phyloP scores from a whole-genome alignment of 2,888 invertebrate genomes.

The Pseudococcus longispinus region DNA sequence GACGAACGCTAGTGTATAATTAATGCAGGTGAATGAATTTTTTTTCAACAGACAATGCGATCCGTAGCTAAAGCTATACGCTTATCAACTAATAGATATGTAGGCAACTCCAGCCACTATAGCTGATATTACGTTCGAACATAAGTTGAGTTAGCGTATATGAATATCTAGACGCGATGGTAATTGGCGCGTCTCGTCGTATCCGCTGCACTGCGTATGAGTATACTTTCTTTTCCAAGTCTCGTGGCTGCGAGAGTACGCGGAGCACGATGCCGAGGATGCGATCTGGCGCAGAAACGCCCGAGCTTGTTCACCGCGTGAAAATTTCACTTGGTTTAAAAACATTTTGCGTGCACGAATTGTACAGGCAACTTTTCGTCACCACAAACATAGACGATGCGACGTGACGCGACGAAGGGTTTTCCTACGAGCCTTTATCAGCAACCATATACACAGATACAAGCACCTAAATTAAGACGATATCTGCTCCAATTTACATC shows the following conservation, averaged over 20 bases:
- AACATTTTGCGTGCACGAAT: background rate
- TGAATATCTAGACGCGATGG: background rate
- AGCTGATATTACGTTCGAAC: too few species aligned
- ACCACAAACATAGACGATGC: background rate
- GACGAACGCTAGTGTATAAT: background rate
- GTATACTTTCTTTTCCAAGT: background rate
- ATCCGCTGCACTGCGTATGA: background rate
- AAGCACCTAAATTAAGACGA: background rate
- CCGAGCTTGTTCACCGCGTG: background rate
- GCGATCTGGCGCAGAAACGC: too few species aligned
- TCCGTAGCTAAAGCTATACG: background rate
- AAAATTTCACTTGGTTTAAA: background rate
- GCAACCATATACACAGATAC: background rate
- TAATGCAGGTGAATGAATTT: conserved; percentile 2
- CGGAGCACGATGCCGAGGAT: background rate
- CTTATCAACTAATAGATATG: too few species aligned
- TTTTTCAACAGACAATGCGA: background rate
- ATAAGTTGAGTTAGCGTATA: too few species aligned
- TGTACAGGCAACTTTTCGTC: background rate
- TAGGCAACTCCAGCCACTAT: background rate
- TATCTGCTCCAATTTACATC: background rate
- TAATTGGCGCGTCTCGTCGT: background rate
- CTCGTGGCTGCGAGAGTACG: background rate
- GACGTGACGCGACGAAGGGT: background rate
- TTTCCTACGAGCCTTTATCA: background rate